Evolutionary conservation across 1,140 invertebrate species (phyloP), one percentile per base, ranked within the genome.

Genomic region (Rhizoglyphus robini): DNA sequence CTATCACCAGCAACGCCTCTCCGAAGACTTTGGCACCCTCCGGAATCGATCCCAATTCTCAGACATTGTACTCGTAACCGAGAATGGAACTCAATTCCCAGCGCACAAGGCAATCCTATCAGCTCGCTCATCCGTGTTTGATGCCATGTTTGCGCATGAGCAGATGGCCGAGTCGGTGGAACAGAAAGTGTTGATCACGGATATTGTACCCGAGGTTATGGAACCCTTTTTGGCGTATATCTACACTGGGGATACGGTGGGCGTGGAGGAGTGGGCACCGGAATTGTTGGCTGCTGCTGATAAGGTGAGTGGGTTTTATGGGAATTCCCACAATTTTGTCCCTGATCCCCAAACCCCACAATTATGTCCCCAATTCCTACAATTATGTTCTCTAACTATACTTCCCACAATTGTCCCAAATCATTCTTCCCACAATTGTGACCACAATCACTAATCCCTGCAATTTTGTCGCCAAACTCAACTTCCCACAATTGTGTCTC

Each of bases 81-180:
- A 85, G 62, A 23, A 54, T 32, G 91, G 90, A 59, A 81, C 86
- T 75, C 90, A 96, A 75, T 96, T 96, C 77, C 88, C 91, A 78
- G 92, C 90, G 71, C 94, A 98, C 79, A 97, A 97, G 83, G 91
- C 93, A 63, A 93, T 97, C 75, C 81, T 97, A 75, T 86, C 79
- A 90, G 94, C 93, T 68, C 83, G 94, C 71, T 96, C 91, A 81
- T 90, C 91, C 27, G 84, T 86, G 15, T 98, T 97, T 79, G 88
- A 90, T 72, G 95, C 95, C 54, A 99, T 99, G 95, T 98, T 99
- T 78, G 91, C 96, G 76, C 94, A 98, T 79, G 91, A 96, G 78
- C 97, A 98, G 93, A 11, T 25, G 15, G 5, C 8, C 8, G 90
- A 96, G 76, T 94, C 98, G 75, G 82, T 88, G 69, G 92, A 93